Evolutionary conservation across 2,888 invertebrate species (phyloP).

Genomic region (Hypselothyrea guttata): DNA sequence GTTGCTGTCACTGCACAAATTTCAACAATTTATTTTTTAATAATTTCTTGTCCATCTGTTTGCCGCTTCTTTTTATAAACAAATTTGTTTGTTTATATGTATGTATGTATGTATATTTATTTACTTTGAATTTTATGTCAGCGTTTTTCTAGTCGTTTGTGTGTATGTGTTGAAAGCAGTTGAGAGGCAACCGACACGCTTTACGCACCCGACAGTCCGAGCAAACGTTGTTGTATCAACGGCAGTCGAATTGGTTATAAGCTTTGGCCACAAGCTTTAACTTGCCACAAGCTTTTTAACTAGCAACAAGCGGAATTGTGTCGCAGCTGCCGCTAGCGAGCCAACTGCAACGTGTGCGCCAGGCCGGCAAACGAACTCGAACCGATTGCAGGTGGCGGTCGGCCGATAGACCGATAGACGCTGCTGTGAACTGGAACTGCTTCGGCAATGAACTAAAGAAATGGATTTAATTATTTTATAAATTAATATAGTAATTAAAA

Average conservation of each 20-base stretch:
- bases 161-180: constrained; percentile 55
- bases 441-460: too few species aligned
- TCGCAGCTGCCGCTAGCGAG: too few species aligned
- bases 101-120: too few species aligned
- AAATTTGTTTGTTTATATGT: too few species aligned
- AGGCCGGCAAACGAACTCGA: too few species aligned
- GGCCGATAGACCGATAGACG: constrained; percentile 4
- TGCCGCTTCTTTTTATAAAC: too few species aligned
- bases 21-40: too few species aligned
- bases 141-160: constrained; percentile 8
- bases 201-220: constrained; percentile 37
- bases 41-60: too few species aligned
- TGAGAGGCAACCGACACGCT: constrained; percentile 46
- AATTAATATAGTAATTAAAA: too few species aligned
- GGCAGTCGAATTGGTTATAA: constrained; percentile 48
- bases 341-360: too few species aligned
- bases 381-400: constrained; percentile 16
- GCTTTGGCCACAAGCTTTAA: constrained; percentile 49
- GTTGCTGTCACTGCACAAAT: too few species aligned
- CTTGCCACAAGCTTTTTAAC: constrained; percentile 59
- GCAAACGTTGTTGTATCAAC: constrained; percentile 44
- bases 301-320: constrained; percentile 51
- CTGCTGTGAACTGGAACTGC: constrained; percentile 5
- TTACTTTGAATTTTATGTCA: too few species aligned
- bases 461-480: constrained; percentile 7